A percentile compares a stretch with the other conserved stretches of the same genome.
Conservation (phyloP, 2,888 invertebrate genomes). For the Pyrgus malvae region DNA sequence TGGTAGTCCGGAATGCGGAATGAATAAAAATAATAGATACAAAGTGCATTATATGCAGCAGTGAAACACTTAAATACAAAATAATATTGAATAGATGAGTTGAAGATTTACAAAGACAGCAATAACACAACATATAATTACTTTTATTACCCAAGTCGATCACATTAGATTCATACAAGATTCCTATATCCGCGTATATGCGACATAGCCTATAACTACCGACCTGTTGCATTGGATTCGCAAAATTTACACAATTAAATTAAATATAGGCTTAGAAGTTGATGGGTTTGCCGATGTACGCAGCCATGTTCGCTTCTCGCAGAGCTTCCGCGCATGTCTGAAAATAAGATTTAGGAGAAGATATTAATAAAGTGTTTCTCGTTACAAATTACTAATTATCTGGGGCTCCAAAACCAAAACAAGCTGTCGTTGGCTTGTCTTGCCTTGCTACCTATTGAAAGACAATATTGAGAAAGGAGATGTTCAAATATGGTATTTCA, state of each 20-base stretch:
- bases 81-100: constrained; percentile 10
- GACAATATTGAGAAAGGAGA: no score
- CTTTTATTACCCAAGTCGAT: constrained; percentile 41
- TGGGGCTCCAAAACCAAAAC: no score
- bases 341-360: no score
- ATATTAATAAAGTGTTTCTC: no score
- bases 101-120: constrained; percentile 20
- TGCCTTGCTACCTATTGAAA: no score
- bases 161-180: constrained; percentile 72
- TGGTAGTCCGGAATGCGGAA: constrained; percentile 48
- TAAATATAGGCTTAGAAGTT: constrained; percentile 88
- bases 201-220: constrained; percentile 39
- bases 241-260: constrained; percentile 42
- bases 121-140: constrained; percentile 28
- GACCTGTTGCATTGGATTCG: constrained; percentile 44
- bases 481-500: no score
- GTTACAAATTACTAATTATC: no score
- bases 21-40: constrained; percentile 43
- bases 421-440: no score
- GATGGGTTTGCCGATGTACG: constrained; percentile 98
- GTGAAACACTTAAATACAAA: constrained; percentile 20
- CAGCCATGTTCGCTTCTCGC: constrained; percentile 97
- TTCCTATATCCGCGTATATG: constrained; percentile 51
- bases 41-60: constrained; percentile 27
- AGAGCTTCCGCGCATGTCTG: constrained; percentile 99